Base-by-base conservation (phyloP, 2,888 invertebrate species). In the Dugesia japonica region DNA sequence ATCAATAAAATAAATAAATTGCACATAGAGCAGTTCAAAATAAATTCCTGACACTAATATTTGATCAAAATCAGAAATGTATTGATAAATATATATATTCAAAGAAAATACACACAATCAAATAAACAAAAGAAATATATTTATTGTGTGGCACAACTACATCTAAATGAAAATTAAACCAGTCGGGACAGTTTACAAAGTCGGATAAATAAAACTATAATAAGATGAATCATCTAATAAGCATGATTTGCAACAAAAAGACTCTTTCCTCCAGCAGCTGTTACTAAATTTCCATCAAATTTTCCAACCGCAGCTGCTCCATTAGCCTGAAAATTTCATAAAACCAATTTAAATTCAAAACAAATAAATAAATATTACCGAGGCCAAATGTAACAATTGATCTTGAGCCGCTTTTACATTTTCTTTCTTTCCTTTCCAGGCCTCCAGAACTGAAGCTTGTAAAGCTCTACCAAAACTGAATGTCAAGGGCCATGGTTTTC, bases 391-490 rank as follows among this genome's bases (percentile, higher is more conserved):
- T 81, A 94, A 84, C 56, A 98, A 89, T 85, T 94, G 92, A 56
- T 88, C 87, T 85, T 97, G 95, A 20, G 88, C 97, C 81, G 89
- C 89, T 74, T 86, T 86, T 76, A 94, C 85, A 83, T 93, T 92
- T 81, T 92, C 94, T 78, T 89, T 88, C 86, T 94, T 92, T 82
- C 97, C 98, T 75, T 86, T 89, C 97, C 98, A 98, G 38, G 94
- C 93, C 77, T 90, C 89, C 82, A 97, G 89, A 13, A 94, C 95
- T 79, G 94, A 94, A 42, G 97, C 95, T 87, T 97, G 87, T 79
- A 98, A 89, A 78, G 98, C 98, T 81, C 98, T 91, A 13, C 98
- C 98, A 86, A 91, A 98, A 83, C 92, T 93, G 91, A 98, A 98
- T 81, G 94, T 93, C 75, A 98, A 88, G 26, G 91, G 89, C 98